phyloP scores from a whole-genome alignment of 2,888 invertebrate genomes.

The Baccha elongata region DNA sequence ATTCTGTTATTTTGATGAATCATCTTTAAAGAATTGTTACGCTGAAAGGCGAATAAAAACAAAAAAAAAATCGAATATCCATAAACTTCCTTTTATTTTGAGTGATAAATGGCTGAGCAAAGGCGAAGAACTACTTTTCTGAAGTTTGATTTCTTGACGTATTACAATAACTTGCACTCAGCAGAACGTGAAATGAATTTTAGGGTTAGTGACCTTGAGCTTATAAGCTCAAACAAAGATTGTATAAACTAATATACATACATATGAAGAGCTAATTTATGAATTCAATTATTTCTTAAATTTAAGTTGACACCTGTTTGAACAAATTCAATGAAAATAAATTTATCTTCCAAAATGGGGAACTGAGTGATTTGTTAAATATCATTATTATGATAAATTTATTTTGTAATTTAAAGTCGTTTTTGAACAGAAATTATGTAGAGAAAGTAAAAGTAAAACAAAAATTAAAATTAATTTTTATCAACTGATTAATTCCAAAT shows the following conservation, averaged over 20 bases:
- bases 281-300: slow-evolving; percentile 10
- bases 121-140: slow-evolving; percentile 28
- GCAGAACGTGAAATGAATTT: slow-evolving; percentile 60
- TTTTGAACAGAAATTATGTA: too few species aligned
- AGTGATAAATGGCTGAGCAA: slow-evolving; percentile 54
- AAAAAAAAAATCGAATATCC: slow-evolving; percentile 13
- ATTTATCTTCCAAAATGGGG: too few species aligned
- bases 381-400: too few species aligned
- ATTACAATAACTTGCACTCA: slow-evolving; percentile 56
- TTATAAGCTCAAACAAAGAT: slow-evolving; percentile 29
- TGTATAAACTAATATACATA: too few species aligned
- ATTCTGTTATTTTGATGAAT: slow-evolving; percentile 51
- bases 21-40: slow-evolving; percentile 44
- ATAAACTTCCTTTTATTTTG: slow-evolving; percentile 59
- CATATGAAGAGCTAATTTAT: slow-evolving; percentile 24
- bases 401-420: too few species aligned
- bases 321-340: too few species aligned
- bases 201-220: slow-evolving; percentile 64
- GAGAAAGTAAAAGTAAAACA: too few species aligned
- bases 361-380: too few species aligned
- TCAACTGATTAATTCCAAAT: too few species aligned
- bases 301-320: slow-evolving; percentile 24
- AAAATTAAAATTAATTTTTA: too few species aligned
- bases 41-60: slow-evolving; percentile 16
- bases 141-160: slow-evolving; percentile 53